These are phyloP conservation scores for Coccyzus lansbergi DNA, from an alignment of 2,797 vertebrate genomes.

Conservation along the genomic window DNA sequence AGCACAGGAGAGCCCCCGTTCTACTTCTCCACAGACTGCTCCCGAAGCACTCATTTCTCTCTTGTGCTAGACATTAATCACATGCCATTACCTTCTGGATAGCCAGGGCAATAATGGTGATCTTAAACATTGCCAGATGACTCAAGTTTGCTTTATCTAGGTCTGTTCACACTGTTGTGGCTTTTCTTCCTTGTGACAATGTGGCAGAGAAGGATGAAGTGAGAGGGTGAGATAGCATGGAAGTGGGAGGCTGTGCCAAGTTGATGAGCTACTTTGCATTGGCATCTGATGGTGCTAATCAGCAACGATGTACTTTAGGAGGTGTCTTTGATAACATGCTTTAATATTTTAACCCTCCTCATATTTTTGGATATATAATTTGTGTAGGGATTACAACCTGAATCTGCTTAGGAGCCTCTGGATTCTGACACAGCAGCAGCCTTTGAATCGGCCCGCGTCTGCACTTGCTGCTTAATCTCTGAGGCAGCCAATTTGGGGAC, in stretches of 20 bases:
- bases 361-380: constrained; percentile 57
- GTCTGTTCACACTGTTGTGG: constrained; percentile 58
- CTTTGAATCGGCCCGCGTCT: constrained; percentile 66
- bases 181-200: constrained; percentile 56
- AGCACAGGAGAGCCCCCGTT: background rate
- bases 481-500: constrained; percentile 69
- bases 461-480: constrained; percentile 71
- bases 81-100: background rate
- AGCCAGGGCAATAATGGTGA: constrained; percentile 22
- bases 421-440: constrained; percentile 68
- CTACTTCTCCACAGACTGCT: background rate
- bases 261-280: background rate
- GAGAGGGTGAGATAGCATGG: constrained; percentile 33
- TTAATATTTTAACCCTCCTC: constrained; percentile 56
- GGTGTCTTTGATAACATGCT: constrained; percentile 52
- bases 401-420: constrained; percentile 71
- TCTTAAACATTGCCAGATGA: constrained; percentile 43
- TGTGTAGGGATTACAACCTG: constrained; percentile 68
- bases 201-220: constrained; percentile 40
- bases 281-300: constrained; percentile 58
- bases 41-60: background rate
- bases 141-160: constrained; percentile 39
- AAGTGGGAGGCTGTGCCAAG: constrained; percentile 5
- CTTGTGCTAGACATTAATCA: background rate
- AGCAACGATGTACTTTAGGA: constrained; percentile 19